These are phyloP conservation scores for Addax nasomaculatus DNA, from an alignment of 2,113 vertebrate genomes.

Conservation along the genomic window DNA sequence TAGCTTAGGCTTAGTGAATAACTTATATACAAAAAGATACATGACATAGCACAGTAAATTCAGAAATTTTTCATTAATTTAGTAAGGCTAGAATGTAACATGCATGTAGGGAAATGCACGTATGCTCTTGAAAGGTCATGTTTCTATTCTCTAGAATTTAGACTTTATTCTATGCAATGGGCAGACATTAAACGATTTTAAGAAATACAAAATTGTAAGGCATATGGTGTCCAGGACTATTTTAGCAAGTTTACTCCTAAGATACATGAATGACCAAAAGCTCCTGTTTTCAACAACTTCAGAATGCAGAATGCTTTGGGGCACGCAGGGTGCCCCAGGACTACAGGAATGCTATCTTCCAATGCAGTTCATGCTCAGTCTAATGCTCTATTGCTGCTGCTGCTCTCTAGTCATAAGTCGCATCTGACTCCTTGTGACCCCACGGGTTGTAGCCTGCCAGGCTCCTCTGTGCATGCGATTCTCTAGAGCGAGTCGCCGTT, in stretches of 20 bases:
- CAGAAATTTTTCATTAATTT: neutral
- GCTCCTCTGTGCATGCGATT: neutral
- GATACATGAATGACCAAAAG: neutral
- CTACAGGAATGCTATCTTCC: neutral
- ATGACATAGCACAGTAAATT: neutral
- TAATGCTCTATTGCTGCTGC: neutral
- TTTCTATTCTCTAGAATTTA: neutral
- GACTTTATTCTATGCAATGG: neutral
- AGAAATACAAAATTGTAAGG: neutral
- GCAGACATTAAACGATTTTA: neutral
- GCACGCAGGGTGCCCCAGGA: neutral
- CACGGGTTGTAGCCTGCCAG: neutral
- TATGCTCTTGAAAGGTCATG: neutral
- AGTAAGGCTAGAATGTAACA: neutral
- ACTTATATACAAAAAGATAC: neutral
- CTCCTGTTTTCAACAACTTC: neutral
- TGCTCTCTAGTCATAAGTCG: neutral
- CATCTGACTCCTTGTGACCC: neutral
- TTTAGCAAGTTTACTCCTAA: neutral
- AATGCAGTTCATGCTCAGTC: neutral
- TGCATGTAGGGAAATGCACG: neutral
- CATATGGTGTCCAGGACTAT: neutral
- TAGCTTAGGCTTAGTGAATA: neutral
- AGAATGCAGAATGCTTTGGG: neutral
- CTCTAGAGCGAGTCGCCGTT: neutral